Percentiles rank a stretch among this genome's conserved stretches.
These are phyloP conservation scores for Crotalus helleri DNA, from an alignment of 2,113 vertebrate species.

Conservation along the genomic window DNA sequence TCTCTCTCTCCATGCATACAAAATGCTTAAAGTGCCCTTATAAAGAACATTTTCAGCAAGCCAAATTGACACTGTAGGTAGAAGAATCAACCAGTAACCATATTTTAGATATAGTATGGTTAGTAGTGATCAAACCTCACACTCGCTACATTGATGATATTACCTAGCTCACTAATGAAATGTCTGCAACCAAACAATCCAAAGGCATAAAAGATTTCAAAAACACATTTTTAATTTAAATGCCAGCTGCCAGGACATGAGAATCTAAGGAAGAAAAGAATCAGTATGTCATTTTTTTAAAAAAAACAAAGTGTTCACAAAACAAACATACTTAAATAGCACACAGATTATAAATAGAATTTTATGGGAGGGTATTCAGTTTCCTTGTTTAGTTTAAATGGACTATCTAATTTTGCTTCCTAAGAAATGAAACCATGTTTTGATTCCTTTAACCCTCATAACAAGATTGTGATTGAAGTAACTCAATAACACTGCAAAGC, in stretches of 20 bases:
- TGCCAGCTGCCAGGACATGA: background rate
- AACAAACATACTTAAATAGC: background rate
- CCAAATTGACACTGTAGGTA: no score
- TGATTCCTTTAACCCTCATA: conserved; percentile 27
- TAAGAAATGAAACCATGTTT: conserved; percentile 41
- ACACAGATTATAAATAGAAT: background rate
- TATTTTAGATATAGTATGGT: background rate
- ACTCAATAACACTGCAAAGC: conserved; percentile 44
- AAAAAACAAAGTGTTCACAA: background rate
- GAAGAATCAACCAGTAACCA: background rate
- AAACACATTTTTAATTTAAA: conserved; percentile 5
- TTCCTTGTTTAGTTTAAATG: conserved; percentile 26
- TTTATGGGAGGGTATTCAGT: background rate
- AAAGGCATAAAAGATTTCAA: background rate
- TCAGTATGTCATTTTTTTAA: background rate
- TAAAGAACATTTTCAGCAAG: no score
- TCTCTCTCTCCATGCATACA: no score
- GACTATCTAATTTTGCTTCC: conserved; percentile 22
- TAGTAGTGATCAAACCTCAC: background rate
- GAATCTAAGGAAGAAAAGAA: background rate
- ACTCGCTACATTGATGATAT: background rate
- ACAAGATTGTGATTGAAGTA: conserved; percentile 42
- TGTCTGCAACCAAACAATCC: background rate
- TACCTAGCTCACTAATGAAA: background rate
- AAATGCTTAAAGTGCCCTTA: no score